Conservation (phyloP, 2,888 invertebrate species). For the Dicranocentrus wangi region DNA sequence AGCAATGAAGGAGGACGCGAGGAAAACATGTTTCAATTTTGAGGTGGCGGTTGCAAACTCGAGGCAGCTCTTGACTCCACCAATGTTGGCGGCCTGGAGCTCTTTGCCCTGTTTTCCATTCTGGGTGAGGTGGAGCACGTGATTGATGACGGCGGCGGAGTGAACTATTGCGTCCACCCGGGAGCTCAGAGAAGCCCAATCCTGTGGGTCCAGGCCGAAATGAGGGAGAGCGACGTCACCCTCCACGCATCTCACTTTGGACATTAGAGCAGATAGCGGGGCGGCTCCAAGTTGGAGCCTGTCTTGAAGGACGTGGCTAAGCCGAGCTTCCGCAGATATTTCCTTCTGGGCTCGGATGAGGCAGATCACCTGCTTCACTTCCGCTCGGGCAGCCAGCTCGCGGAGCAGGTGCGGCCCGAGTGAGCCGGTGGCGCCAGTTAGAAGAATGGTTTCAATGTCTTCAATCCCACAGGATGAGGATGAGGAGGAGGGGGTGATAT, state of each 20-base stretch:
- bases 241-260: background rate
- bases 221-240: background rate
- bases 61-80: no score
- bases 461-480: background rate
- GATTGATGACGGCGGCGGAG: no score
- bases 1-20: background rate
- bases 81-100: no score
- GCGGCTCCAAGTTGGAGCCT: no score
- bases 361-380: slow-evolving; percentile 40
- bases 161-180: background rate
- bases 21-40: slow-evolving; percentile 17
- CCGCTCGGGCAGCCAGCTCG: background rate
- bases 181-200: background rate
- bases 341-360: slow-evolving; percentile 19
- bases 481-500: slow-evolving; percentile 3
- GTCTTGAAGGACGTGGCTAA: background rate
- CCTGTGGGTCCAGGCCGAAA: background rate
- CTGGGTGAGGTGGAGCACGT: no score
- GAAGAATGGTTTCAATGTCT: slow-evolving; percentile 27
- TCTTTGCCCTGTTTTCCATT: no score
- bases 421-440: slow-evolving; percentile 45
- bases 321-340: background rate
- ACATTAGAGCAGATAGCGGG: no score
- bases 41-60: background rate
- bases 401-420: slow-evolving; percentile 39